phyloP scores from a whole-genome alignment of 2,797 vertebrate species.

The Mionectes olivaceus region DNA sequence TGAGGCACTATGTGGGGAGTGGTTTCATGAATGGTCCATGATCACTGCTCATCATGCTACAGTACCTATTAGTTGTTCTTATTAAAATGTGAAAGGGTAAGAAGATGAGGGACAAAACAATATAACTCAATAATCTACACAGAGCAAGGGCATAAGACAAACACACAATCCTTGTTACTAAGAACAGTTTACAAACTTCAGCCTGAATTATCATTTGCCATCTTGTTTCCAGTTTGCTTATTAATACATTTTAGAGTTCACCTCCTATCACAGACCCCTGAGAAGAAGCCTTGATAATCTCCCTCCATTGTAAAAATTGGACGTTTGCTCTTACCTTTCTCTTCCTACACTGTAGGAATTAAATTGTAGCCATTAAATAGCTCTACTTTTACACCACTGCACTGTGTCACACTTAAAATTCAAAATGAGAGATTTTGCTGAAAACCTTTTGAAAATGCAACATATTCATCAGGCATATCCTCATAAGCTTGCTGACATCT shows the following conservation, averaged over 20 bases:
- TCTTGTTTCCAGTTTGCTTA: neutral
- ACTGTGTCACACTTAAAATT: neutral
- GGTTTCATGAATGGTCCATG: neutral
- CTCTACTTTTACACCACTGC: neutral
- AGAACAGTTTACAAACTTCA: neutral
- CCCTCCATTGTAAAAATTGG: neutral
- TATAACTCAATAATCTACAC: neutral
- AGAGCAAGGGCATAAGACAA: neutral
- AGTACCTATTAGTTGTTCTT: neutral
- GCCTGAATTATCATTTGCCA: neutral
- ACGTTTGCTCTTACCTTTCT: neutral
- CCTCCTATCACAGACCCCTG: fast-evolving
- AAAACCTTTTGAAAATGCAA: neutral
- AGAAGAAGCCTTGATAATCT: neutral
- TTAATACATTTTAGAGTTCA: neutral
- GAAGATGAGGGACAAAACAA: neutral
- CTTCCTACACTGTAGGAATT: neutral
- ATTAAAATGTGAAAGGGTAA: neutral
- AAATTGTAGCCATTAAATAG: neutral
- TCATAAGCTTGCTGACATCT: neutral
- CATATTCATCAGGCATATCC: neutral
- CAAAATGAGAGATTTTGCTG: neutral
- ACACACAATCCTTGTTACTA: neutral
- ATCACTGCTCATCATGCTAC: neutral
- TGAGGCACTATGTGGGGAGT: fast-evolving